These are phyloP conservation scores for Minunthozetes semirufus DNA, from an alignment of 2,888 invertebrate species.

Conservation along the genomic window DNA sequence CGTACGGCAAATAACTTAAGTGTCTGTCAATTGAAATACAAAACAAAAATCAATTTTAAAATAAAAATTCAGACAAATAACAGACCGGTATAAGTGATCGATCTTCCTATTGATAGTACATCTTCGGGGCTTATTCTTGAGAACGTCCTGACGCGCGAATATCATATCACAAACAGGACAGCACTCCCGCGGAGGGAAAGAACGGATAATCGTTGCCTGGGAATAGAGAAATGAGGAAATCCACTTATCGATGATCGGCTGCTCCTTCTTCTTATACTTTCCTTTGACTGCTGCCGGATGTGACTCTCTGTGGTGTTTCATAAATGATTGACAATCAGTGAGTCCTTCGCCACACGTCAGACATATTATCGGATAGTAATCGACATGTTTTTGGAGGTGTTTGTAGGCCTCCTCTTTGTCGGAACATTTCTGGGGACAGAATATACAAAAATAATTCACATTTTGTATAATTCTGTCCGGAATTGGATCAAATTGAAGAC, in stretches of 20 bases:
- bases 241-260: constrained; percentile 30
- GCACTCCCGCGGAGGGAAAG: constrained; percentile 30
- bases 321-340: constrained; percentile 28
- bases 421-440: constrained; percentile 19
- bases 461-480: too few relatives aligned
- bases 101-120: constrained; percentile 31
- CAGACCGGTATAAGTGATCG: constrained; percentile 24
- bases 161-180: constrained; percentile 33
- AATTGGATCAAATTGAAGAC: not conserved
- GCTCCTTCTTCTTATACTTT: constrained; percentile 29
- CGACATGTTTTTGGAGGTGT: constrained; percentile 29
- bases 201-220: constrained; percentile 17
- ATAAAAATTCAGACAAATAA: not conserved
- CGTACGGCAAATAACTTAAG: constrained; percentile 34
- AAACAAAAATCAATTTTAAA: not conserved
- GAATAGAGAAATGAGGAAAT: constrained; percentile 25
- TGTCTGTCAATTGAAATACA: constrained; percentile 9
- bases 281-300: constrained; percentile 31
- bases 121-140: not conserved
- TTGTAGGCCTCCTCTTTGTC: constrained; percentile 17
- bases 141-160: constrained; percentile 3
- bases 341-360: constrained; percentile 26
- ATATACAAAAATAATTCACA: constrained; percentile 24
- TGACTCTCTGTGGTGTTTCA: constrained; percentile 23
- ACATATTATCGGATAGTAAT: constrained; percentile 32